Conservation (phyloP, 1,140 invertebrate genomes). For the Melitaea cinxia region DNA sequence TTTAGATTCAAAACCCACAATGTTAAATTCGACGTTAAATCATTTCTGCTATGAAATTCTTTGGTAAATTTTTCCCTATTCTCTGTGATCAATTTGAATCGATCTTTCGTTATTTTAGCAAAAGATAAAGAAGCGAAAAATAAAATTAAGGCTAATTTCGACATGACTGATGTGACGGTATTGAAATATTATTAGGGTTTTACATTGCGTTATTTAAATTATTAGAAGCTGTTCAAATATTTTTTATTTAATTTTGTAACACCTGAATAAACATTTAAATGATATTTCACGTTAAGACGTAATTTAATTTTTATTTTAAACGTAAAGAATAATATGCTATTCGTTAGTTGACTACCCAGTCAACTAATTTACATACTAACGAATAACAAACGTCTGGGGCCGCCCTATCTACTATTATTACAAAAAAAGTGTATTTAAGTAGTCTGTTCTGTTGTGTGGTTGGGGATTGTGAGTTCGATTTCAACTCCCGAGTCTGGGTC, state of each 20-base stretch:
- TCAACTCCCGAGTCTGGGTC: too few relatives aligned
- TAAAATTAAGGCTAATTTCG: slow-evolving; percentile 3
- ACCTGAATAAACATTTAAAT: slow-evolving; percentile 9
- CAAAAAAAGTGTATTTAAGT: too few relatives aligned
- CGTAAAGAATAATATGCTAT: too few relatives aligned
- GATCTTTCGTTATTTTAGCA: slow-evolving; percentile 14
- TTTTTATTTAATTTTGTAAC: neutral
- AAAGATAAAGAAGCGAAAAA: neutral
- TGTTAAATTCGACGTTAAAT: neutral
- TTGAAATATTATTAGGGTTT: too few relatives aligned
- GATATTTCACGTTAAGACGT: neutral
- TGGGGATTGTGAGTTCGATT: too few relatives aligned
- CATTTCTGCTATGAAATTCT: neutral
- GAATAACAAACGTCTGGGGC: too few relatives aligned
- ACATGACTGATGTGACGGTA: slow-evolving; percentile 11
- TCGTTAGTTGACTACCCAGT: too few relatives aligned
- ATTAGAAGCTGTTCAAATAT: neutral
- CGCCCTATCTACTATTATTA: too few relatives aligned
- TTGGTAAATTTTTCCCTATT: neutral
- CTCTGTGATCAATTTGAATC: neutral
- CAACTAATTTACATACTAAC: too few relatives aligned
- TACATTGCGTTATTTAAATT: too few relatives aligned
- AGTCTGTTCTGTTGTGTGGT: too few relatives aligned
- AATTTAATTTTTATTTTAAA: too few relatives aligned
- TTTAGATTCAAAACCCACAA: slow-evolving; percentile 44